These are phyloP conservation scores for Zhuqinia jingwanae DNA, from an alignment of 2,888 invertebrate species.

Conservation along the genomic window DNA sequence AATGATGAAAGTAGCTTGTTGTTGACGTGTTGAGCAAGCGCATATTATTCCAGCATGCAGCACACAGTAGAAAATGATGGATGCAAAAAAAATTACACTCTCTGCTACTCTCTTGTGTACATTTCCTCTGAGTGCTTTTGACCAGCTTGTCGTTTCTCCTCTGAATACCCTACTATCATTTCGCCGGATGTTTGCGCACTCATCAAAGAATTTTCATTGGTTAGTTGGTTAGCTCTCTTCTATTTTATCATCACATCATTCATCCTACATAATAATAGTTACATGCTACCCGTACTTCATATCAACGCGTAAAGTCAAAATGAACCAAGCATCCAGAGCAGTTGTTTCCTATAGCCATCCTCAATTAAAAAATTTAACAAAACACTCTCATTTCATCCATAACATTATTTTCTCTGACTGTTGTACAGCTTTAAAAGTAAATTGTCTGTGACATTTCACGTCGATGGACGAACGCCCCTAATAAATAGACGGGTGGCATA, in stretches of 20 bases:
- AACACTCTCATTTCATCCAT: neutral
- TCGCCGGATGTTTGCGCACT: slow-evolving; percentile 44
- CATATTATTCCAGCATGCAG: no score
- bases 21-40: no score
- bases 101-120: no score
- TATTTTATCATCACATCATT: neutral
- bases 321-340: no score
- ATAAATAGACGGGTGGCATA: neutral
- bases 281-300: no score
- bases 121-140: slow-evolving; percentile 4
- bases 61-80: no score
- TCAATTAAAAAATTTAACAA: no score
- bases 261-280: no score
- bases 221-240: neutral
- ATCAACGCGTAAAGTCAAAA: no score
- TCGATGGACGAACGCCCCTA: neutral
- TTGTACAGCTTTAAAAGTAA: slow-evolving; percentile 26
- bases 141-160: slow-evolving; percentile 9
- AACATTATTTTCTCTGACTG: neutral
- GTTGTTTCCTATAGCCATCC: no score
- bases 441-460: slow-evolving; percentile 46
- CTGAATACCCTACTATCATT: slow-evolving; percentile 32
- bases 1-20: no score
- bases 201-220: slow-evolving; percentile 25
- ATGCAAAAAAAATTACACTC: no score